phyloP scores from a whole-genome alignment of 1,140 invertebrate species.

The Streblospio benedicti region DNA sequence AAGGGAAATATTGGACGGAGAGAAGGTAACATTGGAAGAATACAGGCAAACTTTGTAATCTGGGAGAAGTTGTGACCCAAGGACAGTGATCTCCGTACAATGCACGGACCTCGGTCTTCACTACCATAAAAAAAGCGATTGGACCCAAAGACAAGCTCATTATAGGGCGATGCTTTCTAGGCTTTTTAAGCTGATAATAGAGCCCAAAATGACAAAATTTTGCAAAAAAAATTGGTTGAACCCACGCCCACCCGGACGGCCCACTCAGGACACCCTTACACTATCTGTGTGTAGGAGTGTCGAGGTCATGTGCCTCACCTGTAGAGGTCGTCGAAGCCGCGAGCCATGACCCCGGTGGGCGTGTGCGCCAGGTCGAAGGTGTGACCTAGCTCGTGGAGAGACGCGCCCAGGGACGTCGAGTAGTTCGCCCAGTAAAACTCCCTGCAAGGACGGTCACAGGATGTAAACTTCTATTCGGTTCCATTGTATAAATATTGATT shows the following conservation, averaged over 20 bases:
- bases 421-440: constrained; percentile 67
- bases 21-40: no score
- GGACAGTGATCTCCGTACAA: neutral
- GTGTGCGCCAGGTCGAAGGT: constrained; percentile 90
- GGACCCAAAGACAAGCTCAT: constrained; percentile 12
- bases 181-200: no score
- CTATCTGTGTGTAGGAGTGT: constrained; percentile 12
- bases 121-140: constrained; percentile 8
- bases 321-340: constrained; percentile 81
- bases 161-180: no score
- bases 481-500: no score
- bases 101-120: neutral
- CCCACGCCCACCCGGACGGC: constrained; percentile 13
- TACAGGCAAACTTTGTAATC: no score
- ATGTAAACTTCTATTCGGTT: no score
- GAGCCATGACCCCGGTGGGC: constrained; percentile 81
- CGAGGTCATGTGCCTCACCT: constrained; percentile 59
- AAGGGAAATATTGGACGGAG: no score
- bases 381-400: constrained; percentile 87
- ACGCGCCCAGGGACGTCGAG: constrained; percentile 83
- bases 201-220: no score
- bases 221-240: constrained; percentile 24
- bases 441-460: constrained; percentile 23
- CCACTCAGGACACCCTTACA: constrained; percentile 8
- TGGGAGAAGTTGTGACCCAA: no score